Base-by-base conservation (phyloP, 2,888 invertebrate genomes). In the Junonia oenone region DNA sequence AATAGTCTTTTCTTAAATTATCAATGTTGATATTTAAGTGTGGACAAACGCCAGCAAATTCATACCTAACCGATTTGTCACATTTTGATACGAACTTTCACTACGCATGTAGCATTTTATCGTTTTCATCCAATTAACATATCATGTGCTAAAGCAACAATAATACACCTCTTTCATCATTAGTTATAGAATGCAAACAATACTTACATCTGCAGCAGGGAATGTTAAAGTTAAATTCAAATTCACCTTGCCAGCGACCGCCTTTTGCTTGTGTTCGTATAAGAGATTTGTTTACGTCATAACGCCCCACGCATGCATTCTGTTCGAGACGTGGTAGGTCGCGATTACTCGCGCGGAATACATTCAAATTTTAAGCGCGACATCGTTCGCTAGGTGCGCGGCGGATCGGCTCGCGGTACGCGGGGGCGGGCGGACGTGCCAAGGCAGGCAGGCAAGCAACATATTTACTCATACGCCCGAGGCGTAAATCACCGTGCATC, bases 401-500 rank as follows among this genome's bases (percentile, higher is more conserved):
- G 59, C 45, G 49, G 19, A 46, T 46, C 61, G 65, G 63, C 61
- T 57, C 48, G 67, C 59, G 61, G 62, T 76, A 75, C 73, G 82
- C 66, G 69, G 68, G 70, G 68, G 81, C 80, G 79, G 78, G 78
- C 85, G 87, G 87, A 86, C 84, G 80, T 85, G 86, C 84, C 85
- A 85, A 84, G 84, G 85, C 83, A 84, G 84, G 85, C 88, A 79
- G 73, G 83, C 85, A 78, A 82, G 77, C 81, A 78, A 80, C 81
- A 84, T 84, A 84, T 85, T 85, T 87, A 87, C 85, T 86, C 83
- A 87, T 87, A 86, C 80, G 83, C 78, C 78, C 73, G 85, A 84
- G 85, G 88, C 88, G 89, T 89, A 89, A 89, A 88, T 89, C 89
- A 87, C 86, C 82, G 87, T 84, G 84, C 84, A 81, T 88, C 88